These are phyloP conservation scores for Shargacucullia verbasci DNA, from an alignment of 2,888 invertebrate species.

Conservation along the genomic window DNA sequence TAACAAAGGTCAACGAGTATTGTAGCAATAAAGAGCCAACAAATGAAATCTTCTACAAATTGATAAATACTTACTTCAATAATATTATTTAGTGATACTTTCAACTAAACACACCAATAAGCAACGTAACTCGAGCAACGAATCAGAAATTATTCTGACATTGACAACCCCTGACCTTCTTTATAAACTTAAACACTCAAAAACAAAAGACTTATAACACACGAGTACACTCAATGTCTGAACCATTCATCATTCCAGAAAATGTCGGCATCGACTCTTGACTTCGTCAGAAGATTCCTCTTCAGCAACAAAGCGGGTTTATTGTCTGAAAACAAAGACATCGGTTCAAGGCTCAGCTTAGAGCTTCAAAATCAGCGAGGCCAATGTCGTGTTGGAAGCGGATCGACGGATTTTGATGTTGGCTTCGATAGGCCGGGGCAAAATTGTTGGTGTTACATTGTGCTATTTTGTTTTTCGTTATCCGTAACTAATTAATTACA, in stretches of 20 bases:
- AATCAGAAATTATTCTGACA: slow-evolving; percentile 19
- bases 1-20: too few species aligned
- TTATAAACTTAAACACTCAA: slow-evolving; percentile 61
- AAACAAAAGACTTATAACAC: slow-evolving; percentile 65
- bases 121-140: background rate
- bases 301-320: slow-evolving; percentile 80
- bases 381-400: slow-evolving; percentile 50
- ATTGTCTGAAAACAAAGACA: slow-evolving; percentile 84
- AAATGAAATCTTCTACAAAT: background rate
- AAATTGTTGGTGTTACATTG: slow-evolving; percentile 29
- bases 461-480: slow-evolving; percentile 18
- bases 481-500: too few species aligned
- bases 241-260: slow-evolving; percentile 75
- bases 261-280: slow-evolving; percentile 62
- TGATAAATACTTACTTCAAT: background rate
- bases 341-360: slow-evolving; percentile 73
- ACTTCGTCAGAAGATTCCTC: slow-evolving; percentile 68
- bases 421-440: slow-evolving; percentile 14
- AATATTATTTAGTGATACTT: background rate
- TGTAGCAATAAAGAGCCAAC: too few species aligned
- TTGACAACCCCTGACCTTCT: slow-evolving; percentile 52
- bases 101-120: slow-evolving; percentile 1
- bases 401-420: slow-evolving; percentile 42
- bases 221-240: slow-evolving; percentile 73
- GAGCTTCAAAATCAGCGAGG: slow-evolving; percentile 66